These are phyloP conservation scores for Sibirionetta formosa DNA, from an alignment of 2,797 vertebrate genomes.

Conservation along the genomic window DNA sequence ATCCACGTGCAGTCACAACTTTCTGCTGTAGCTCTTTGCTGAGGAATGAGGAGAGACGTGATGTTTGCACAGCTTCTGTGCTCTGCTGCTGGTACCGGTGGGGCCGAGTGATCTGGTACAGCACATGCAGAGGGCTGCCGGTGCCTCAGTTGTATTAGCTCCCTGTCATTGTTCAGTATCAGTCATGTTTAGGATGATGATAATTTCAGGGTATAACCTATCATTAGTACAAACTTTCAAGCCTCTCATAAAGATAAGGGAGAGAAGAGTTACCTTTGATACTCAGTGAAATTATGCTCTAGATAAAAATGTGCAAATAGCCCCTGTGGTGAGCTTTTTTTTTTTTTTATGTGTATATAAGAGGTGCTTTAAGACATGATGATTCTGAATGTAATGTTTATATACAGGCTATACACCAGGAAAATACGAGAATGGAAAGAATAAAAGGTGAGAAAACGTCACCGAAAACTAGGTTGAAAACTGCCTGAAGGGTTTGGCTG, in stretches of 20 bases:
- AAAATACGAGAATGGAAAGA: background rate
- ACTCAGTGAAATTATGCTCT: background rate
- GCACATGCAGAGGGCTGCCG: accelerated
- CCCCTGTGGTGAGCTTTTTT: background rate
- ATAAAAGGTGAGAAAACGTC: conserved; percentile 46
- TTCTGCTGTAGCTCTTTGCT: background rate
- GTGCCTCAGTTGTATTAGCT: accelerated
- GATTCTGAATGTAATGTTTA: background rate
- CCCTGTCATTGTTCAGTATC: accelerated
- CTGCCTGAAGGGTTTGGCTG: background rate
- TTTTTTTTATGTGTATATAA: background rate
- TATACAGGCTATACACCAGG: background rate
- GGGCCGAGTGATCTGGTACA: too few relatives aligned
- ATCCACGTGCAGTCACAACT: background rate
- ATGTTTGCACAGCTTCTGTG: background rate
- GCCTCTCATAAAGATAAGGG: background rate
- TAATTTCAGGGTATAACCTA: background rate
- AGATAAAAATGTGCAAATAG: background rate
- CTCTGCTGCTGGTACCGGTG: accelerated
- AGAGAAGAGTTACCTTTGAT: background rate
- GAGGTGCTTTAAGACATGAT: background rate
- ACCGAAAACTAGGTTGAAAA: conserved; percentile 4
- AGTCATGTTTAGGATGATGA: accelerated
- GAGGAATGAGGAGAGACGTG: accelerated
- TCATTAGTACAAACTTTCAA: background rate